phyloP scores from a whole-genome alignment of 2,888 invertebrate species.

The Dichetophora obliterata region DNA sequence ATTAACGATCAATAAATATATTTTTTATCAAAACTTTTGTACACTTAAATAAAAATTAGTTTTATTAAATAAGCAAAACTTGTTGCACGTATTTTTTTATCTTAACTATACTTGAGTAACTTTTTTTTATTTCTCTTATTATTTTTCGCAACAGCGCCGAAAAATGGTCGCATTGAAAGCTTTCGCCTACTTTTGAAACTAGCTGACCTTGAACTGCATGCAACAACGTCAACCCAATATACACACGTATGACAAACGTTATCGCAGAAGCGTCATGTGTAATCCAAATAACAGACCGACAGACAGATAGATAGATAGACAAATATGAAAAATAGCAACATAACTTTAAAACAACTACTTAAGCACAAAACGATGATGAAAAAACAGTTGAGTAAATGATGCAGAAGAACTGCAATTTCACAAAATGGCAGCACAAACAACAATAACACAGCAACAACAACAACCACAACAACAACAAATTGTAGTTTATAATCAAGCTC shows the following conservation, averaged over 20 bases:
- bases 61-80: neutral
- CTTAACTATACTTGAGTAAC: neutral
- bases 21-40: no score
- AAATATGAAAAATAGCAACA: neutral
- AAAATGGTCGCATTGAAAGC: no score
- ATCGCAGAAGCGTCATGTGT: neutral
- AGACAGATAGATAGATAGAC: neutral
- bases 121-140: neutral
- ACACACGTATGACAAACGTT: neutral
- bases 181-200: no score
- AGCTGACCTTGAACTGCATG: slow-evolving; percentile 21
- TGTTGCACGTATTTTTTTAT: neutral
- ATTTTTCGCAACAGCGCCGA: no score
- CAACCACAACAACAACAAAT: no score
- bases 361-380: neutral
- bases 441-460: neutral
- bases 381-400: slow-evolving; percentile 14
- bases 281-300: neutral
- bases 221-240: neutral
- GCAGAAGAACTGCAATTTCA: neutral
- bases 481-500: no score
- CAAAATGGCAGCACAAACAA: neutral
- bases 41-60: no score
- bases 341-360: neutral
- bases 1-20: no score